Evolutionary conservation across 2,888 invertebrate species (phyloP), one percentile per base, ranked within the genome.

Genomic region (Meghimatium bilineatum): DNA sequence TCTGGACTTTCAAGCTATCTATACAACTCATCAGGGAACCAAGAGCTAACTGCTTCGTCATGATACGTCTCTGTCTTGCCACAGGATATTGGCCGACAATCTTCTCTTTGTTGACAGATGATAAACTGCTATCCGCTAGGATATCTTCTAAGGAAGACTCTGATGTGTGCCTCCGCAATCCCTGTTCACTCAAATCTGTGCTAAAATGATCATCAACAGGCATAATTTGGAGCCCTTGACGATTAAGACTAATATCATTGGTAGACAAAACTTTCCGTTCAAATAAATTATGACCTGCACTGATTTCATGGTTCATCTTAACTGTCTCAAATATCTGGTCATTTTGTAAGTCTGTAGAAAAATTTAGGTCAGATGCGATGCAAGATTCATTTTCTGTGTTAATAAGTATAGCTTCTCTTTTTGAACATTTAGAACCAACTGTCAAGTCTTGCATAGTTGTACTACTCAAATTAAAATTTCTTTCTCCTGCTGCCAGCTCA

Each of bases 31-130:
- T 76, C 60, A 84, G n/a, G 10, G 60, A 26, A n/a, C 66, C 56
- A n/a, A 84, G 34, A 1, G 84, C 84, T 23, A 80, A 63, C 63
- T 80, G 75, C 14, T 56, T 20, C 12, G 74, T 80, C 56, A 82
- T 72, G 38, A 78, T 38, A 32, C 67, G 78, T 44, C 66, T 63
- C 49, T 66, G 49, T 23, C 78, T 44, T 66, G 3, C n/a, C 44
- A 63, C 10, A 29, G 26, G 2, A 8, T 14, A 29, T 32, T 44
- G 0, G 29, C 5, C n/a, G 34, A 1, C 36, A 17, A 52, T 6
- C 10, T 1, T 63, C 29, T 8, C 29, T 8, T n/a, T 72, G 71
- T n/a, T 36, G 29, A 34, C 71, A 36, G 23, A 26, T 26, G 71
- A 32, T 36, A 49, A 34, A 60, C n/a, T 23, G 6, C 38, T n/a